Percentiles rank a stretch among this genome's conserved stretches.
Evolutionary conservation across 2,888 invertebrate species (phyloP).

Genomic region (Unio delphinus): DNA sequence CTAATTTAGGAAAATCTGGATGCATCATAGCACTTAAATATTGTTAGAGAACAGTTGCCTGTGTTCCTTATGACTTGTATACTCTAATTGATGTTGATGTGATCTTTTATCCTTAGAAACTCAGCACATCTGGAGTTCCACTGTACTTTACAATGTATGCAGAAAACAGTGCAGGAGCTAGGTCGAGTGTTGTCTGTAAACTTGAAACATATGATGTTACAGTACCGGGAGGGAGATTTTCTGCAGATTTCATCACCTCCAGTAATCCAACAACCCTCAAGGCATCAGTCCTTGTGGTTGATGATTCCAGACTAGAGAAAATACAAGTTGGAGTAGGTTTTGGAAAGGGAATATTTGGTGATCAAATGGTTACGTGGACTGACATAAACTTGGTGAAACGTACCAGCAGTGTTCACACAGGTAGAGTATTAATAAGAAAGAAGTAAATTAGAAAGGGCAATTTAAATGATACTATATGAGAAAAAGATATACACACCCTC

Average conservation of each 20-base stretch:
- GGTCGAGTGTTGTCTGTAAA: conserved; percentile 36
- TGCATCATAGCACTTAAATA: too few relatives aligned
- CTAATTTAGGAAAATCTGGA: too few relatives aligned
- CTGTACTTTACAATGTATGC: conserved; percentile 47
- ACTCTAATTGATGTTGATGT: too few relatives aligned
- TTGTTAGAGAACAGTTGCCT: too few relatives aligned
- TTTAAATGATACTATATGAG: background rate
- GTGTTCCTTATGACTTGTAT: too few relatives aligned
- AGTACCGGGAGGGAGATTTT: conserved; percentile 42
- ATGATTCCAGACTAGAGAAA: conserved; percentile 36
- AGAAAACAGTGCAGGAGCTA: conserved; percentile 44
- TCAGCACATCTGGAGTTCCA: conserved; percentile 32
- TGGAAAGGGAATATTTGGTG: conserved; percentile 32
- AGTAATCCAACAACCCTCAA: conserved; percentile 43
- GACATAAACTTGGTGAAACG: conserved; percentile 1
- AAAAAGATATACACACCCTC: background rate
- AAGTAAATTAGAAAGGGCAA: too few relatives aligned
- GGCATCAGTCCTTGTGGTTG: conserved; percentile 40
- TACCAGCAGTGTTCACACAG: background rate
- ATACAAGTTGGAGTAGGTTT: conserved; percentile 26
- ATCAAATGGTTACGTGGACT: conserved; percentile 31
- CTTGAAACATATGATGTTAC: conserved; percentile 51
- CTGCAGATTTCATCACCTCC: conserved; percentile 36
- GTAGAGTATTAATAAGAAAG: too few relatives aligned
- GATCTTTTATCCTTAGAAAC: background rate